phyloP scores from a whole-genome alignment of 1,140 invertebrate species.

The Drosophila jambulina region DNA sequence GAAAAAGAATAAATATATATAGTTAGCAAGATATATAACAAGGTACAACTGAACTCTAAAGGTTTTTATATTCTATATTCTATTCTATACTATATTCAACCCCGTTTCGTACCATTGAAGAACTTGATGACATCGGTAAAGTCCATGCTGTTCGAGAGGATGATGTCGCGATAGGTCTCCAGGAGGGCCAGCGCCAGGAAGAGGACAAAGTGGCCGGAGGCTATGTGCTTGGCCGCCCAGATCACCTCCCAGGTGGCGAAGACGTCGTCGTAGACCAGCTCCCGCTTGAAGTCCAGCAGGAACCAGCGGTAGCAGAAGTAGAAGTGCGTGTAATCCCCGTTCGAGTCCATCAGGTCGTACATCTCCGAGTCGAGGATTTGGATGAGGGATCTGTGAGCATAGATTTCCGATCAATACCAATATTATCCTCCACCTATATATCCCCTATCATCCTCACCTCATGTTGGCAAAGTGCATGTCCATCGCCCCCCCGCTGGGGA shows the following conservation, averaged over 20 bases:
- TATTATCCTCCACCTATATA: not conserved
- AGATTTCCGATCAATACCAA: not conserved
- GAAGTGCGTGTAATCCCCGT: conserved; percentile 98
- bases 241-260: conserved; percentile 98
- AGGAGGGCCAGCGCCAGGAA: conserved; percentile 96
- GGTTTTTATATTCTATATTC: no score
- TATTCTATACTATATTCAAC: not conserved
- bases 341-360: conserved; percentile 97
- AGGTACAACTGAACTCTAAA: no score
- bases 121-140: conserved; percentile 99
- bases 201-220: conserved; percentile 95
- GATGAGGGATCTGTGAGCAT: conserved; percentile 89
- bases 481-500: conserved; percentile 97
- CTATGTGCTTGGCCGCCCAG: conserved; percentile 95
- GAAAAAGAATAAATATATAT: not conserved
- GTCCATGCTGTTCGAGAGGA: conserved; percentile 96
- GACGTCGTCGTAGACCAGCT: conserved; percentile 96
- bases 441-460: conserved; percentile 86
- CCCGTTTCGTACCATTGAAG: conserved; percentile 86
- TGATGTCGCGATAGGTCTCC: conserved; percentile 97
- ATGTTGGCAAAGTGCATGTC: conserved; percentile 98
- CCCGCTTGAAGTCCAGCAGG: conserved; percentile 90
- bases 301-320: conserved; percentile 99
- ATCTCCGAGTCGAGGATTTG: conserved; percentile 97
- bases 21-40: not conserved